phyloP scores from a whole-genome alignment of 2,797 vertebrate genomes.

The Sternarchorhynchus goeldii region DNA sequence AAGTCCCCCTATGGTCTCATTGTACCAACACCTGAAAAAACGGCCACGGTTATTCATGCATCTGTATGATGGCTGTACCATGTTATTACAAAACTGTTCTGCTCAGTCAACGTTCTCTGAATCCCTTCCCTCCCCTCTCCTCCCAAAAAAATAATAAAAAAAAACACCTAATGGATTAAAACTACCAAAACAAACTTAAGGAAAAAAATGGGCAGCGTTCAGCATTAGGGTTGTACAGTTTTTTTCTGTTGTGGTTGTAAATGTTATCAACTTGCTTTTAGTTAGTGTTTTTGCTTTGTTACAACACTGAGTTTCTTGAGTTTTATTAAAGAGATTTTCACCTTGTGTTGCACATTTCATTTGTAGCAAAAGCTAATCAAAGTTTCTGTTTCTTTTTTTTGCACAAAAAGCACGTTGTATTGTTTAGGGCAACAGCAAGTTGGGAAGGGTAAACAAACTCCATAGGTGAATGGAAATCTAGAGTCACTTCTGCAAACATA shows the following conservation, averaged over 20 bases:
- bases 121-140: slow-evolving; percentile 44
- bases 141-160: slow-evolving; percentile 58
- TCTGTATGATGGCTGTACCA: slow-evolving; percentile 68
- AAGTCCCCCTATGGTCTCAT: slow-evolving; percentile 22
- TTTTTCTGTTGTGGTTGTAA: slow-evolving; percentile 88
- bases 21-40: slow-evolving; percentile 50
- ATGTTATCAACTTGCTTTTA: slow-evolving; percentile 84
- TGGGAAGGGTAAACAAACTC: background rate
- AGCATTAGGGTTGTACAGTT: slow-evolving; percentile 86
- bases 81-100: slow-evolving; percentile 61
- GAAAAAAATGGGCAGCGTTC: slow-evolving; percentile 73
- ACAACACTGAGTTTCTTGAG: slow-evolving; percentile 80
- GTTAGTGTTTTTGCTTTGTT: slow-evolving; percentile 81
- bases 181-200: slow-evolving; percentile 52
- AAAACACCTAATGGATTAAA: slow-evolving; percentile 54
- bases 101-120: slow-evolving; percentile 36
- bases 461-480: no score
- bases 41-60: slow-evolving; percentile 66
- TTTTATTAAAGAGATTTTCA: slow-evolving; percentile 93
- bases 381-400: background rate
- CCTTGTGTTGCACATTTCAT: slow-evolving; percentile 59
- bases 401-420: background rate
- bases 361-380: background rate
- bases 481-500: no score
- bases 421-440: no score